Evolutionary conservation across 2,888 invertebrate species (phyloP).

Genomic region (Hemaris fuciformis): DNA sequence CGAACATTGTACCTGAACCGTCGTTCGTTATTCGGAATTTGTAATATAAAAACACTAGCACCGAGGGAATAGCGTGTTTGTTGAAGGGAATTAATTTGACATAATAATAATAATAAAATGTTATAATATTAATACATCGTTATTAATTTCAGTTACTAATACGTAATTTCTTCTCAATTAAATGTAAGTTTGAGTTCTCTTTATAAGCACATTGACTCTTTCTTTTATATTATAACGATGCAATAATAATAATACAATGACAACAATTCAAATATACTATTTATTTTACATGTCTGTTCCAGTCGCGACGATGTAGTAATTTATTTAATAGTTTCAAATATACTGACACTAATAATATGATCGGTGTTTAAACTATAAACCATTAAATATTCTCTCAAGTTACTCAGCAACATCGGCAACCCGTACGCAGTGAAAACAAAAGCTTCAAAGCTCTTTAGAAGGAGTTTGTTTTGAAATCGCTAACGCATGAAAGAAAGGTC

Average conservation of each 20-base stretch:
- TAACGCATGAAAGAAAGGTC: conserved; percentile 63
- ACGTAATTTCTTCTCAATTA: no score
- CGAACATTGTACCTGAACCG: conserved; percentile 8
- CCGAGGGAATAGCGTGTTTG: background rate
- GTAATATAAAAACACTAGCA: background rate
- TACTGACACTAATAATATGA: no score
- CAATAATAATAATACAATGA: no score
- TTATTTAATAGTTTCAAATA: no score
- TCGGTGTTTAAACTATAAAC: background rate
- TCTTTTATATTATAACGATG: no score
- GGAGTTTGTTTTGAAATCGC: conserved; percentile 55
- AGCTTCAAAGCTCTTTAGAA: conserved; percentile 63
- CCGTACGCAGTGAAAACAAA: conserved; percentile 31
- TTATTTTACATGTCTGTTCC: no score
- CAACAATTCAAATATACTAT: no score
- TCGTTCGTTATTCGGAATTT: conserved; percentile 3
- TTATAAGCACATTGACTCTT: no score
- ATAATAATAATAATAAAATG: background rate
- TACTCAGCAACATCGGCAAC: background rate
- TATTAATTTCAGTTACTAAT: no score
- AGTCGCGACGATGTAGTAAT: no score
- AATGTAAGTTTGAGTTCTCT: no score
- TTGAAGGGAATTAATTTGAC: background rate
- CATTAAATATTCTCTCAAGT: background rate
- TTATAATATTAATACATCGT: no score